phyloP scores from a whole-genome alignment of 2,113 vertebrate species.

The Boulengeromyrus knoepffleri region DNA sequence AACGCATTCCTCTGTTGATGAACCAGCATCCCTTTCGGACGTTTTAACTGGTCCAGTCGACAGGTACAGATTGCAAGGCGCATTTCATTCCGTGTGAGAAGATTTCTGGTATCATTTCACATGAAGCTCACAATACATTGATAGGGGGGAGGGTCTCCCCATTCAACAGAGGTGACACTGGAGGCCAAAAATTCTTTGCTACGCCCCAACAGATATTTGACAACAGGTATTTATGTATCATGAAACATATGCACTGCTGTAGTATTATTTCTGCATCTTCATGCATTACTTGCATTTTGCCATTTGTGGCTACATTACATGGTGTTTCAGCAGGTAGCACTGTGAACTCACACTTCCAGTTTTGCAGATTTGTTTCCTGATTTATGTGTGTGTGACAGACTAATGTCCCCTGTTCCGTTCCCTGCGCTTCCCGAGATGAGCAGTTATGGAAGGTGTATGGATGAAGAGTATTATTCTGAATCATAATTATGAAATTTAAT shows the following conservation, averaged over 20 bases:
- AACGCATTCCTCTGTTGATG: slow-evolving; percentile 39
- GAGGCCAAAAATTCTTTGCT: background rate
- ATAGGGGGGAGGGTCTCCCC: background rate
- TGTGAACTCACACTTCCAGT: background rate
- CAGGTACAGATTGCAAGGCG: background rate
- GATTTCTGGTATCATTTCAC: background rate
- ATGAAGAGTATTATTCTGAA: background rate
- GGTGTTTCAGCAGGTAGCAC: background rate
- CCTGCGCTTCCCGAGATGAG: background rate
- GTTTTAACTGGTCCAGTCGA: background rate
- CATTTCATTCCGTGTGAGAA: background rate
- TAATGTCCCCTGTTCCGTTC: background rate
- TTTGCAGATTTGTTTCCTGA: background rate
- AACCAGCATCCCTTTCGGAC: background rate
- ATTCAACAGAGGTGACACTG: background rate
- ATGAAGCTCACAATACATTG: background rate
- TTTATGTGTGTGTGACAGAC: background rate
- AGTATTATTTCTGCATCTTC: background rate
- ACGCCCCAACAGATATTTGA: background rate
- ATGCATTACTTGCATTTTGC: background rate
- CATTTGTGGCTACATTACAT: background rate
- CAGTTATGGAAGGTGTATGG: background rate
- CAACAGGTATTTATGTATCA: background rate
- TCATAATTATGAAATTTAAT: background rate
- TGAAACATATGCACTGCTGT: background rate